Evolutionary conservation across 2,113 vertebrate species (phyloP).

Genomic region (Ceyx margarethae): DNA sequence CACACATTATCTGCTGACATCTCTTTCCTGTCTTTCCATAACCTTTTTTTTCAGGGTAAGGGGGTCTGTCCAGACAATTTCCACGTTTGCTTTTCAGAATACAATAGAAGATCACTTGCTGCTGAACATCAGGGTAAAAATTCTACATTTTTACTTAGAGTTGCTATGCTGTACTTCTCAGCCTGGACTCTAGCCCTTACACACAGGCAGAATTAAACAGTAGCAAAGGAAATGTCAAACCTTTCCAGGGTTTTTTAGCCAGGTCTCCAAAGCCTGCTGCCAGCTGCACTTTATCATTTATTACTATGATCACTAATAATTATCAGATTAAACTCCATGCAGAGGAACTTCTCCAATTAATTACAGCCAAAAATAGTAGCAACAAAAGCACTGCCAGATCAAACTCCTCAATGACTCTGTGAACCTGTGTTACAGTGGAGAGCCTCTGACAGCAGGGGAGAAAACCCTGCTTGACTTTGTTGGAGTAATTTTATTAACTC

Average conservation of each 20-base stretch:
- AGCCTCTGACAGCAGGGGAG: constrained; percentile 39
- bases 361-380: constrained; percentile 35
- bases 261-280: constrained; percentile 3
- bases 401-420: not conserved
- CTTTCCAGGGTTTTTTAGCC: not conserved
- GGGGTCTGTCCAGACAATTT: not conserved
- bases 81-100: not conserved
- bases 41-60: not conserved
- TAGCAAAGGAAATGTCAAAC: not conserved
- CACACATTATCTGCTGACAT: not conserved
- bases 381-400: constrained; percentile 18
- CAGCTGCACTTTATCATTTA: not conserved
- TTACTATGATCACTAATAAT: not conserved
- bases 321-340: constrained; percentile 17
- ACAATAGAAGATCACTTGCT: not conserved
- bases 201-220: not conserved
- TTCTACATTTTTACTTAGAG: not conserved
- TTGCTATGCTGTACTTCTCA: not conserved
- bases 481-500: constrained; percentile 71
- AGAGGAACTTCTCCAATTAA: constrained; percentile 34
- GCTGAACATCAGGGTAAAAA: not conserved
- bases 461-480: constrained; percentile 44
- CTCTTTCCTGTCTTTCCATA: not conserved
- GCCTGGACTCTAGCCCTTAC: not conserved
- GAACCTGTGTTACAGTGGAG: not conserved